A percentile compares a stretch with the other conserved stretches of the same genome.
These are phyloP conservation scores for Pyrrhura leucotis DNA, from an alignment of 2,797 vertebrate species.

Conservation along the genomic window DNA sequence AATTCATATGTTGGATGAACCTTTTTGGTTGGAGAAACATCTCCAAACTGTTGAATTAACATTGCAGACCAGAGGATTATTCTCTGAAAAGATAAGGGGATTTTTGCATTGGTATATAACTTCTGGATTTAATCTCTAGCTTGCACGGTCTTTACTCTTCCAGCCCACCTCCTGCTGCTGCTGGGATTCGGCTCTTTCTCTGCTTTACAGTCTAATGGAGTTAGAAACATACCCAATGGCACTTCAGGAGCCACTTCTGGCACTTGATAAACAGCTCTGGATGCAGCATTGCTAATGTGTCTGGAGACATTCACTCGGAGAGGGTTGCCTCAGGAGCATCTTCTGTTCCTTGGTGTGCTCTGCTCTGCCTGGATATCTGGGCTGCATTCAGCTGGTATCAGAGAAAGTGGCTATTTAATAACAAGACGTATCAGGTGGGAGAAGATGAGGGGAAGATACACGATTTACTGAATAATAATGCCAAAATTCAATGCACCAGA, in stretches of 20 bases:
- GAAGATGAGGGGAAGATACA: neutral
- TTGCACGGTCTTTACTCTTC: neutral
- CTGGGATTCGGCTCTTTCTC: neutral
- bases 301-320: neutral
- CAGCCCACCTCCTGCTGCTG: neutral
- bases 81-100: neutral
- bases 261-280: neutral
- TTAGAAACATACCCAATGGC: neutral
- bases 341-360: neutral
- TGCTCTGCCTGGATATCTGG: fast-evolving
- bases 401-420: neutral
- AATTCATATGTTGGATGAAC: neutral
- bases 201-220: neutral
- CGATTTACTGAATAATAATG: conserved; percentile 35
- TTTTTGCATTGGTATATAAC: neutral
- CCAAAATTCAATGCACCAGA: conserved; percentile 20
- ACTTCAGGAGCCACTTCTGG: neutral
- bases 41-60: neutral
- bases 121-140: neutral
- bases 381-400: neutral
- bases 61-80: neutral
- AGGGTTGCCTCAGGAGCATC: neutral
- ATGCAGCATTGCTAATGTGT: neutral
- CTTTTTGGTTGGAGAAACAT: neutral
- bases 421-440: neutral